Percentiles rank a stretch among this genome's conserved stretches.
These are phyloP conservation scores for Chrysaora quinquecirrha DNA, from an alignment of 30 jellyfish, hydroid and myxozoan species.

Conservation along the genomic window DNA sequence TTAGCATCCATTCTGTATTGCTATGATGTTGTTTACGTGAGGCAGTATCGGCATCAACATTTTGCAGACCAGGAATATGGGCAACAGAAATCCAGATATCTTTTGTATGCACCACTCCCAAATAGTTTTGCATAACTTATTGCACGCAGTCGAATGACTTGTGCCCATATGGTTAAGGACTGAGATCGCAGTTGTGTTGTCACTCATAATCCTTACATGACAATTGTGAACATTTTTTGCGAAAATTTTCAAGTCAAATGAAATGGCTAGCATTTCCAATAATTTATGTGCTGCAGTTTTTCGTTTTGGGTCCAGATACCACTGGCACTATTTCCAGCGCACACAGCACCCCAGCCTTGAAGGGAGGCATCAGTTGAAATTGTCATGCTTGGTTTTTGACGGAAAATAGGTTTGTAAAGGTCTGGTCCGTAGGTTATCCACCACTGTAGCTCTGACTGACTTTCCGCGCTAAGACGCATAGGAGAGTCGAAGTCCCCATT, in stretches of 20 bases:
- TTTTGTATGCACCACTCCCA: background rate
- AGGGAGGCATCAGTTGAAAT: background rate
- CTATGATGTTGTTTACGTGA: background rate
- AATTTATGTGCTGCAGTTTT: background rate
- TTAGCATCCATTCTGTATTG: background rate
- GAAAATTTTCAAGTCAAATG: background rate
- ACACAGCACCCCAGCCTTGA: background rate
- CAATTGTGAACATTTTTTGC: background rate
- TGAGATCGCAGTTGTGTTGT: background rate
- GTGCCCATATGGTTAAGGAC: background rate
- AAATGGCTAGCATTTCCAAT: too few relatives aligned
- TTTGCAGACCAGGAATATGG: background rate
- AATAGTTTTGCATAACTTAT: too few relatives aligned
- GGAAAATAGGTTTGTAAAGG: too few relatives aligned
- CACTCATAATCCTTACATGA: background rate
- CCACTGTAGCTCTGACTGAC: background rate
- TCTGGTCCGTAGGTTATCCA: background rate
- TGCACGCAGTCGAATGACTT: background rate
- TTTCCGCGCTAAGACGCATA: background rate
- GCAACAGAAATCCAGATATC: background rate
- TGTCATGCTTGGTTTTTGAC: background rate
- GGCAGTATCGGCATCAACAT: background rate
- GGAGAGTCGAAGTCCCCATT: background rate
- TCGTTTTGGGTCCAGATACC: background rate
- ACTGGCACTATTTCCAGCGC: background rate